phyloP scores from a whole-genome alignment of 2,113 vertebrate species.

The Rhineura floridana region DNA sequence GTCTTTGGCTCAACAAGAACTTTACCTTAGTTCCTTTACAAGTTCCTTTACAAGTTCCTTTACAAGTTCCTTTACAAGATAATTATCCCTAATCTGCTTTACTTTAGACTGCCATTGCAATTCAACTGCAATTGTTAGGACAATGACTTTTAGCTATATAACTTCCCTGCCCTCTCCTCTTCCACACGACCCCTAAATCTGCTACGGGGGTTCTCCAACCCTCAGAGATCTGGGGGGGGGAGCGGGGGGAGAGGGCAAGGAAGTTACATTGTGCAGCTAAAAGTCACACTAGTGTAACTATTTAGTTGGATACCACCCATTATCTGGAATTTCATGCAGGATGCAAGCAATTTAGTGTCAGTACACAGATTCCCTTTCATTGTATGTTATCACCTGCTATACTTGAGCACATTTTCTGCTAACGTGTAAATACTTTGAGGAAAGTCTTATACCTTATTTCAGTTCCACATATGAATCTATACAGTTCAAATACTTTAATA shows the following conservation, averaged over 20 bases:
- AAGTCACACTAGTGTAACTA: no score
- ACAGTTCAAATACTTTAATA: neutral
- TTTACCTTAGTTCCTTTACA: neutral
- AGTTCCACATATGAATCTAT: neutral
- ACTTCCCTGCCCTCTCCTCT: no score
- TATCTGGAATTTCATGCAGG: neutral
- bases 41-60: no score
- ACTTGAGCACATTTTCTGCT: neutral
- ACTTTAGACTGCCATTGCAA: neutral
- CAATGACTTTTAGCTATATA: no score
- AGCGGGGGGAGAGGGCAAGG: no score
- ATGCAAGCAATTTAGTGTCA: neutral
- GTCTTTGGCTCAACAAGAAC: neutral
- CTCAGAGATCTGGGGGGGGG: no score
- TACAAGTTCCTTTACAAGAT: neutral
- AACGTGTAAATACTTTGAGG: neutral
- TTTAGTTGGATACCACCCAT: no score
- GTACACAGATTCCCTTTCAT: neutral
- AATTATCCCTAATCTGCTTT: neutral
- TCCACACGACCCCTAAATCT: no score
- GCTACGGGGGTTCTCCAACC: no score
- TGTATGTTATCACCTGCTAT: neutral
- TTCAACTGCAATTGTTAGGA: no score
- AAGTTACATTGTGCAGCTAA: no score
- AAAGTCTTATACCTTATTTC: neutral